Base-by-base conservation (phyloP, 2,888 invertebrate species). In the Troides aeacus region DNA sequence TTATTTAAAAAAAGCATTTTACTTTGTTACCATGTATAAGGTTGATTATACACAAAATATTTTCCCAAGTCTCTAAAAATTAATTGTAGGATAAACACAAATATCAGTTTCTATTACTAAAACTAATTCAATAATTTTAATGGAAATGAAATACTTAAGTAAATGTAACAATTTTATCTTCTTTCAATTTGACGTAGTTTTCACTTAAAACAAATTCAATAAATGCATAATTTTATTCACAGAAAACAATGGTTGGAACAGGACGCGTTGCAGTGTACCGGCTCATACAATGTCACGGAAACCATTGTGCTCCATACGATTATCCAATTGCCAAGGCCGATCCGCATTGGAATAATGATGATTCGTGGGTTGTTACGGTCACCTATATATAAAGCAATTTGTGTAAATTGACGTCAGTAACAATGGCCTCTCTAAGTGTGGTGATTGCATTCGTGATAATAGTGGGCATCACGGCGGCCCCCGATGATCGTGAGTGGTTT, bases 331-430 rank as follows among this genome's bases (percentile, higher is more conserved):
- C 75, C 86, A 89, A 88, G 88, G 89, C 77, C 87, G 83, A 83
- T 80, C 78, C 83, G 82, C 80, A 84, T 84, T 81, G 77, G 78
- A 78, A 76, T 87, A 87, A 89, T 86, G 82, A 85, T 79, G 79
- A 74, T 70, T 79, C 72, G 91, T 91, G 86, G 90, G 90, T 84
- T 85, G 82, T 75, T 85, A 88, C 79, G 85, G 87, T 79, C 88
- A 80, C 73, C 75, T 74, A 78, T 90, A 91, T 90, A 91, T 89
- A 90, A 86, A 84, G 85, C 85, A 77, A 83, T 78, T 86, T 79
- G 76, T 75, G 81, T 79, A 80, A 80, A 84, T 80, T 76, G 77
- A 77, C 78, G 80, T 24, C 70, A 70, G 80, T 86, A 80, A 78
- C 80, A 77, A 90, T 91, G 90, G 78, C 79, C 75, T 77, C 76